Evolutionary conservation across 2,888 invertebrate species (phyloP), one percentile per base, ranked within the genome.

Genomic region (Galerucella pusilla): DNA sequence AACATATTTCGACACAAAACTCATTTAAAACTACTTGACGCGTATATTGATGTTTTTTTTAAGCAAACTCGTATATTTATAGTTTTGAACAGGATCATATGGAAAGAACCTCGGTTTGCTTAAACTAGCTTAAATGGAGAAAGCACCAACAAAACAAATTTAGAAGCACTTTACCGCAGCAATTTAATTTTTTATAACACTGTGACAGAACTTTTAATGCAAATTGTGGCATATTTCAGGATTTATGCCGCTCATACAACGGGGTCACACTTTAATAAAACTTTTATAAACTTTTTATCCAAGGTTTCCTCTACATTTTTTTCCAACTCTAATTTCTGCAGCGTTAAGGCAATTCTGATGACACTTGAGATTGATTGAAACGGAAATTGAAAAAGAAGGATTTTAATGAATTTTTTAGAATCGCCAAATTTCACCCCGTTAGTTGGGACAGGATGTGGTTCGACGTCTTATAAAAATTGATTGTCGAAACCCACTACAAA

Each of bases 311-410:
- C 6, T 45, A 49, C 45, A 10, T 12, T 59, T 60, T 66, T 71
- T 71, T 60, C 60, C 42, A 42, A 49, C 49, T 49, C 20, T 72
- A 66, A 72, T 66, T 72, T 72, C 60, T 60, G 61, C 35, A 60
- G 72, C 35, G 66, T 72, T 67, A 72, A 72, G 60, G 66, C 60
- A 72, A 72, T 66, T 72, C 60, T 20, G 28, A 66, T 60, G 72
- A 72, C 72, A 67, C 66, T 72, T 60, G 28, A 72, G 72, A 72
- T 72, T 72, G 72, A 72, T 72, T 64, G 72, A 67, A 59, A 60
- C 28, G 59, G 60, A 67, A 72, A 72, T 72, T 72, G 72, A 28
- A 67, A 72, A 60, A 67, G 60, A 66, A 60, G 60, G 66, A 28
- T 67, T 72, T 72, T 72, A 67, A 72, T 67, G 67, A 67, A 72